Percentiles rank a stretch among this genome's conserved stretches.
Evolutionary conservation across 2,113 vertebrate genomes (phyloP).

Genomic region (Xerus inauris): DNA sequence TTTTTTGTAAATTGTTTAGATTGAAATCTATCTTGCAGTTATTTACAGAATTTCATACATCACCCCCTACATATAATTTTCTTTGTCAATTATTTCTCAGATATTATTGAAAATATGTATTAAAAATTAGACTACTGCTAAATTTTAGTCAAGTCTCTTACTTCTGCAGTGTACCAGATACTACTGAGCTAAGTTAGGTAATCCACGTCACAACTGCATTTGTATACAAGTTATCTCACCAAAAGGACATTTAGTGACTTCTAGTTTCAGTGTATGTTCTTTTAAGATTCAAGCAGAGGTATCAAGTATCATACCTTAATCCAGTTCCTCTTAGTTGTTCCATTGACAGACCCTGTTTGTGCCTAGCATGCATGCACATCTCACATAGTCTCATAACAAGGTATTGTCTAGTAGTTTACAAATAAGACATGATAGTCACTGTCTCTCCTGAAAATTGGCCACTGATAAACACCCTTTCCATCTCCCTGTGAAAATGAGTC

Average conservation of each 20-base stretch:
- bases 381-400: not conserved
- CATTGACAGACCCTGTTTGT: not conserved
- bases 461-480: not conserved
- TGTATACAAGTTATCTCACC: not conserved
- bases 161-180: not conserved
- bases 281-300: not conserved
- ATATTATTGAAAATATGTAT: not conserved
- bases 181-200: not conserved
- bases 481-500: not conserved
- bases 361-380: not conserved
- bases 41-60: not conserved
- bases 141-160: not conserved
- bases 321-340: not conserved
- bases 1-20: not conserved
- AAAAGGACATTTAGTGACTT: not conserved
- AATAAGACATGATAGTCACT: no score
- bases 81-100: not conserved
- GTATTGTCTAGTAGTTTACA: not conserved
- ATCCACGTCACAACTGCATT: not conserved
- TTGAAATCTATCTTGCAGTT: not conserved
- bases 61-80: rapidly evolving
- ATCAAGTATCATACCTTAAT: not conserved
- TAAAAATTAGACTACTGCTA: not conserved
- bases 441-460: not conserved
- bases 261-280: not conserved